Evolutionary conservation across 2,113 vertebrate genomes (phyloP).

Genomic region (Ornithorhynchus anatinus): DNA sequence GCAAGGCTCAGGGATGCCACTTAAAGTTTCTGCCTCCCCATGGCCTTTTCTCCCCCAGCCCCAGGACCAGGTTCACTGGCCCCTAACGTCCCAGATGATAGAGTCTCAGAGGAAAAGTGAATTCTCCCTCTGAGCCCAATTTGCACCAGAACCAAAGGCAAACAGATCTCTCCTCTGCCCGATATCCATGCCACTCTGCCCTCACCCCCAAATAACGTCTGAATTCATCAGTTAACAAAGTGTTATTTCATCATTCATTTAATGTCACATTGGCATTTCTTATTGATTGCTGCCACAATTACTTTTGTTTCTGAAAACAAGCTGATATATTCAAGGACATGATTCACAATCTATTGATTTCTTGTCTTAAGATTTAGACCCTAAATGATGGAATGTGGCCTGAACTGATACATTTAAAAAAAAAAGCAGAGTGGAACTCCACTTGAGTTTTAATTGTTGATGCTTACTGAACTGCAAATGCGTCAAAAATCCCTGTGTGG

Average conservation of each 20-base stretch:
- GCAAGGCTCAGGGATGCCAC: no score
- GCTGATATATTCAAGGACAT: slow-evolving; percentile 21
- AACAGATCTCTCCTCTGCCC: neutral
- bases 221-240: neutral
- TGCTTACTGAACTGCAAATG: neutral
- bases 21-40: no score
- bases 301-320: neutral
- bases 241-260: neutral
- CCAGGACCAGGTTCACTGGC: no score
- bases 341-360: slow-evolving; percentile 18
- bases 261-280: neutral
- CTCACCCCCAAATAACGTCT: neutral
- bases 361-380: slow-evolving; percentile 30
- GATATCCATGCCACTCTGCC: no score
- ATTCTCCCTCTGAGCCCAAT: neutral
- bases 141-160: neutral
- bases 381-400: slow-evolving; percentile 7
- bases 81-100: no score
- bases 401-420: neutral
- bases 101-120: neutral
- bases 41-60: no score
- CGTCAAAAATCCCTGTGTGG: neutral
- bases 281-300: neutral
- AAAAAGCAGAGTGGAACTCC: slow-evolving; percentile 1
- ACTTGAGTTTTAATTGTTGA: neutral